phyloP scores from a whole-genome alignment of 2,888 invertebrate species.

The Prionchulus punctatus region DNA sequence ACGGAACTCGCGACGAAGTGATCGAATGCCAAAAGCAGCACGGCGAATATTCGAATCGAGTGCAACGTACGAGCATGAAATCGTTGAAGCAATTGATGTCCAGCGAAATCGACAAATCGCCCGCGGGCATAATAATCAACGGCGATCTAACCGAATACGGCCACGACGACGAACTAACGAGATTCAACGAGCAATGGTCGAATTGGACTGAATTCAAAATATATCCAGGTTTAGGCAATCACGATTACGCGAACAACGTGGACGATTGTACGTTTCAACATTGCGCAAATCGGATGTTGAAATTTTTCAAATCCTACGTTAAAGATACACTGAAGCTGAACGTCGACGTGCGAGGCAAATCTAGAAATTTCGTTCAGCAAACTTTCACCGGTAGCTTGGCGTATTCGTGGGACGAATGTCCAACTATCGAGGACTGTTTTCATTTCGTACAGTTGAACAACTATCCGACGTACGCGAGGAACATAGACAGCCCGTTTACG shows the following conservation, averaged over 20 bases:
- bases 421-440: not conserved
- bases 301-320: not conserved
- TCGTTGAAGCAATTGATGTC: not conserved
- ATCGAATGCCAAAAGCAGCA: not conserved
- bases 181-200: not conserved
- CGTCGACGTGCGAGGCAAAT: not conserved
- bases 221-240: slow-evolving; percentile 27
- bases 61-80: not conserved
- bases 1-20: no score
- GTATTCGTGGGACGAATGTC: slow-evolving; percentile 12
- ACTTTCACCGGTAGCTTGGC: slow-evolving; percentile 1
- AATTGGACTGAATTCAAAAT: slow-evolving; percentile 11
- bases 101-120: not conserved
- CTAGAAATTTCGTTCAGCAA: not conserved
- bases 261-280: slow-evolving; percentile 19
- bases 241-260: slow-evolving; percentile 29
- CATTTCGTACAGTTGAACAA: slow-evolving; percentile 6
- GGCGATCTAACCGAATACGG: slow-evolving; percentile 30
- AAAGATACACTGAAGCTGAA: not conserved
- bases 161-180: slow-evolving; percentile 15
- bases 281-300: not conserved
- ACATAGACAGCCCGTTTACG: not conserved
- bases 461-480: slow-evolving; percentile 5
- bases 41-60: not conserved
- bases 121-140: slow-evolving; percentile 19